These are phyloP conservation scores for Cranoglanis bouderius DNA, from an alignment of 2,113 vertebrate species.

Conservation along the genomic window DNA sequence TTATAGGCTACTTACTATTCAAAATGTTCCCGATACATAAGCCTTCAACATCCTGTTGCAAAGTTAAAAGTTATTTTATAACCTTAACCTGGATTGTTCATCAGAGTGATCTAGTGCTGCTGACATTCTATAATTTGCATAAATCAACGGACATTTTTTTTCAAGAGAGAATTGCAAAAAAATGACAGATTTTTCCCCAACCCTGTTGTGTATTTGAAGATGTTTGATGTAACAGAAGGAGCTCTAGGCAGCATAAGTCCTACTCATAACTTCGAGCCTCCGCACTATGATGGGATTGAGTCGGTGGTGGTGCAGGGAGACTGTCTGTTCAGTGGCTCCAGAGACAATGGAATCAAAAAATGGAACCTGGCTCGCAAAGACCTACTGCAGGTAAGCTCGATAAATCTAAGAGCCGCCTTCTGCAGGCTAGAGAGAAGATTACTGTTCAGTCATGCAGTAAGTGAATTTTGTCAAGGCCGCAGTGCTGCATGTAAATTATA, in stretches of 20 bases:
- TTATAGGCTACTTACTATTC: neutral
- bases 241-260: slow-evolving; percentile 87
- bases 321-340: slow-evolving; percentile 92
- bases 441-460: slow-evolving; percentile 35
- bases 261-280: slow-evolving; percentile 95
- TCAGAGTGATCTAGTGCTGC: neutral
- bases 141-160: neutral
- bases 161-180: neutral
- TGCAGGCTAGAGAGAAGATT: slow-evolving; percentile 75
- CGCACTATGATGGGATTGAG: slow-evolving; percentile 98
- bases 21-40: neutral
- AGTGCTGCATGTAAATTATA: neutral
- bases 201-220: slow-evolving; percentile 68
- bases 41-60: neutral
- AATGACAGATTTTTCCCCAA: neutral
- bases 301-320: slow-evolving; percentile 89
- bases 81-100: neutral
- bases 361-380: slow-evolving; percentile 95
- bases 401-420: slow-evolving; percentile 62
- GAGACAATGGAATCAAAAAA: slow-evolving; percentile 98
- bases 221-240: slow-evolving; percentile 94
- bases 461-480: slow-evolving; percentile 4
- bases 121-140: neutral
- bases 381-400: slow-evolving; percentile 84
- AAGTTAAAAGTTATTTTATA: neutral